These are phyloP conservation scores for Brachionus calyciflorus DNA, from an alignment of 1,140 invertebrate genomes.

Conservation along the genomic window DNA sequence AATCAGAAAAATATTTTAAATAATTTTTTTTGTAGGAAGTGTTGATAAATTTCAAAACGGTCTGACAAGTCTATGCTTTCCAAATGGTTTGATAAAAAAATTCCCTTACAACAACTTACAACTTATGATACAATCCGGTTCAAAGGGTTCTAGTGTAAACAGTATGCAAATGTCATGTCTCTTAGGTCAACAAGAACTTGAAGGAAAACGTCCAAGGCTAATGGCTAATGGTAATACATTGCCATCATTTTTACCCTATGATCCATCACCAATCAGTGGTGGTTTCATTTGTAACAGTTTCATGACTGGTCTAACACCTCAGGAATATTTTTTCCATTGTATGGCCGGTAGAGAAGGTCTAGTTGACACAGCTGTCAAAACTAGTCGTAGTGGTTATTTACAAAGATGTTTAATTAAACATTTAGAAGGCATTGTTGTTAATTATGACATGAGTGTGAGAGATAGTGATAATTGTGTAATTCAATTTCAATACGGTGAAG, in stretches of 20 bases:
- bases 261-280: conserved; percentile 83
- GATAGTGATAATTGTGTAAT: conserved; percentile 90
- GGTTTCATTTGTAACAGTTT: conserved; percentile 94
- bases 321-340: conserved; percentile 99
- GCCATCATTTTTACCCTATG: conserved; percentile 87
- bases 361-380: conserved; percentile 75
- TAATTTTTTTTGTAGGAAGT: too few relatives aligned
- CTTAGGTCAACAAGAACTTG: conserved; percentile 94
- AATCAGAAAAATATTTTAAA: too few relatives aligned
- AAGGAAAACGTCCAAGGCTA: conserved; percentile 89
- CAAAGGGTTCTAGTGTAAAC: conserved; percentile 88
- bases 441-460: conserved; percentile 89
- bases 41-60: conserved; percentile 81
- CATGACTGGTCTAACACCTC: conserved; percentile 91
- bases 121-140: conserved; percentile 94
- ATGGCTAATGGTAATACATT: conserved; percentile 88
- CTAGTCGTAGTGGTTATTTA: conserved; percentile 92
- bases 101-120: conserved; percentile 95
- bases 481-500: conserved; percentile 96
- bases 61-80: conserved; percentile 82
- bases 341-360: conserved; percentile 93
- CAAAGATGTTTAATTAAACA: conserved; percentile 97
- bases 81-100: conserved; percentile 72
- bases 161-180: conserved; percentile 95
- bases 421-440: conserved; percentile 83